Conservation (phyloP, 2,113 vertebrate species). For the Brachyhypopomus gauderio region DNA sequence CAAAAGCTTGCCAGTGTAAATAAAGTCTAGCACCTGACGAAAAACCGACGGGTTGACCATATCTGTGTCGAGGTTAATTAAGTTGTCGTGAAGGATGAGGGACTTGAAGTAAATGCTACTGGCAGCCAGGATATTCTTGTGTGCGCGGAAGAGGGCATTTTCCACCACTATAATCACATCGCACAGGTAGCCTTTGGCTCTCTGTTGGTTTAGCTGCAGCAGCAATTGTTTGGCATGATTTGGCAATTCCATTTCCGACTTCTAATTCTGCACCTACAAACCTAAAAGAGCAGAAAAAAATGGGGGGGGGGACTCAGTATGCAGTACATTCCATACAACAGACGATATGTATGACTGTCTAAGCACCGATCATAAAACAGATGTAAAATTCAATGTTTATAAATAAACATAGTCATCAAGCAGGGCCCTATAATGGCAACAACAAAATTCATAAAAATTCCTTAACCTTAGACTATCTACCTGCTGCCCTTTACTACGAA, state of each 20-base stretch:
- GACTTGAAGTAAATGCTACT: constrained; percentile 94
- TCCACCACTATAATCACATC: constrained; percentile 91
- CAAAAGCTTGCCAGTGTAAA: constrained; percentile 89
- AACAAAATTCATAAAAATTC: no score
- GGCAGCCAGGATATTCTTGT: constrained; percentile 90
- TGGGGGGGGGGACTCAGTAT: background rate
- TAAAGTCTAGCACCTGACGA: constrained; percentile 89
- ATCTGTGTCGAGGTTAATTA: constrained; percentile 89
- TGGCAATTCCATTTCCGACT: constrained; percentile 90
- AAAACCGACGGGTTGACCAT: constrained; percentile 90
- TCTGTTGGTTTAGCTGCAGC: constrained; percentile 91
- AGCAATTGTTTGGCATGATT: constrained; percentile 93
- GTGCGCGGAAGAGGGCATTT: constrained; percentile 90
- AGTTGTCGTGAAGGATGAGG: constrained; percentile 88
- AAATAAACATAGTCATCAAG: background rate
- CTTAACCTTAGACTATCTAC: no score
- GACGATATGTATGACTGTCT: background rate
- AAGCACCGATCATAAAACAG: background rate
- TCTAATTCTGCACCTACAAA: constrained; percentile 78
- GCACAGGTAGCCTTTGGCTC: constrained; percentile 91
- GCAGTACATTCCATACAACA: background rate
- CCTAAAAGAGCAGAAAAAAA: constrained; percentile 64
- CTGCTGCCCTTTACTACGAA: background rate
- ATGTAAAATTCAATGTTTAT: background rate
- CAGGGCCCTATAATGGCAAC: background rate